A percentile compares a stretch with the other conserved stretches of the same genome.
phyloP scores from a whole-genome alignment of 2,797 vertebrate species.

The Lepilemur ruficaudatus region DNA sequence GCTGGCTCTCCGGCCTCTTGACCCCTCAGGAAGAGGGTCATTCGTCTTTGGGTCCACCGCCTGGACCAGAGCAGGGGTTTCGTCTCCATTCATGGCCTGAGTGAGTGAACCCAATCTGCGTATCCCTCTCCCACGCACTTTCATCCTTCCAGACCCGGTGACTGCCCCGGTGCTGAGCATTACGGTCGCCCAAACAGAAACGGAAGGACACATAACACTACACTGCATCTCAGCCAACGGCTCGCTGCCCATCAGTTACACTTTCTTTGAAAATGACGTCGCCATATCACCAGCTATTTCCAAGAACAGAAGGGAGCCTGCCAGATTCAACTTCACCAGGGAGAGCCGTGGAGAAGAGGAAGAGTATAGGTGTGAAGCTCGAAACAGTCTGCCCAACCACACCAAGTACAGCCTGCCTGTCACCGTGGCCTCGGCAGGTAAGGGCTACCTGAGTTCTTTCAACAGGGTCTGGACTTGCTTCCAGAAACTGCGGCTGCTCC shows the following conservation, averaged over 20 bases:
- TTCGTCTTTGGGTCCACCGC: neutral
- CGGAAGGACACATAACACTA: conserved; percentile 59
- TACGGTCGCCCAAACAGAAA: neutral
- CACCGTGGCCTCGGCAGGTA: conserved; percentile 73
- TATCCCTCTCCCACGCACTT: neutral
- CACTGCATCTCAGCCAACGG: conserved; percentile 56
- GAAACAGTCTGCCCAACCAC: conserved; percentile 36
- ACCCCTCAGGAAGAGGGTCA: neutral
- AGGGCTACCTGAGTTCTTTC: neutral
- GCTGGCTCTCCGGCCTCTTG: neutral
- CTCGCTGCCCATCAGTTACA: conserved; percentile 71
- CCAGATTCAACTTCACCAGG: conserved; percentile 64
- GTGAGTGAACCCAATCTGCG: neutral
- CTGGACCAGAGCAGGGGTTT: neutral
- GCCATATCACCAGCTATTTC: conserved; percentile 46
- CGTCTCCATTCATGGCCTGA: neutral
- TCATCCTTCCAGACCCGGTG: conserved; percentile 68
- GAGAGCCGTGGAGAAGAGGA: conserved; percentile 48
- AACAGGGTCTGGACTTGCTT: neutral
- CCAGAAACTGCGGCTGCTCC: neutral
- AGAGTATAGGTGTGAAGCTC: conserved; percentile 76
- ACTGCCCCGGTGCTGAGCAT: conserved; percentile 73
- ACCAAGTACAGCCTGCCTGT: conserved; percentile 70
- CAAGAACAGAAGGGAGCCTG: conserved; percentile 63
- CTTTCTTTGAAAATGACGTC: conserved; percentile 72